A percentile compares a stretch with the other conserved stretches of the same genome.
Conservation (phyloP, 2,113 vertebrate species). For the Calidris pygmaea region DNA sequence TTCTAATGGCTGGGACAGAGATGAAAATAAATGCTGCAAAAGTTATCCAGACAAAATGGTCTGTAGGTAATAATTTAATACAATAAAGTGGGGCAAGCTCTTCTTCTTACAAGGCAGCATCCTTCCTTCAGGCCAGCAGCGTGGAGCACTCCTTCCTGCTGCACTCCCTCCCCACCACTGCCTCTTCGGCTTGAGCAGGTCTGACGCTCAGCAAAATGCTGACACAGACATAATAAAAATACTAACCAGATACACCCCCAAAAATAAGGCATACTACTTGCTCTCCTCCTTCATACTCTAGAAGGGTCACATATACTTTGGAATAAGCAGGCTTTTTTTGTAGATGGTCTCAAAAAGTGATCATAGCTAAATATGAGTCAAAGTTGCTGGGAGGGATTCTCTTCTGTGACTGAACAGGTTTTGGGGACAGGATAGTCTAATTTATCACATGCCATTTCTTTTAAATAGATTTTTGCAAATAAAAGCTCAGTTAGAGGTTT, state of each 20-base stretch:
- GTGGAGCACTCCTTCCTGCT: background rate
- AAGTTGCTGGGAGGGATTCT: background rate
- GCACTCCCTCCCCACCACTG: background rate
- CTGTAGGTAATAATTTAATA: background rate
- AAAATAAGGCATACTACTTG: background rate
- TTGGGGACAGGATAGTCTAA: background rate
- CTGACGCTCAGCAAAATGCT: background rate
- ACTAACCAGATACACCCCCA: background rate
- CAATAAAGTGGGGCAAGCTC: background rate
- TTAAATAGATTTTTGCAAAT: background rate
- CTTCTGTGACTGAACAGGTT: background rate
- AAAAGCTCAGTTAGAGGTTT: background rate
- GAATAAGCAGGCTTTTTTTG: background rate
- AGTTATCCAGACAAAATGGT: background rate
- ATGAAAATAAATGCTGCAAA: conserved; percentile 8
- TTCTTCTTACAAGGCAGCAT: background rate
- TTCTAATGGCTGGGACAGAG: background rate
- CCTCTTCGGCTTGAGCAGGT: background rate
- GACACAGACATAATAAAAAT: background rate
- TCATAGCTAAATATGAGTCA: background rate
- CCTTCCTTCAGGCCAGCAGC: background rate
- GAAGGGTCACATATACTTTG: background rate
- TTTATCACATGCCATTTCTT: background rate
- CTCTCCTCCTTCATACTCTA: background rate
- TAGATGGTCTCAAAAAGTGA: background rate